These are phyloP conservation scores for Mormyrops attenuatus DNA, from an alignment of 2,797 vertebrate genomes.

Conservation along the genomic window DNA sequence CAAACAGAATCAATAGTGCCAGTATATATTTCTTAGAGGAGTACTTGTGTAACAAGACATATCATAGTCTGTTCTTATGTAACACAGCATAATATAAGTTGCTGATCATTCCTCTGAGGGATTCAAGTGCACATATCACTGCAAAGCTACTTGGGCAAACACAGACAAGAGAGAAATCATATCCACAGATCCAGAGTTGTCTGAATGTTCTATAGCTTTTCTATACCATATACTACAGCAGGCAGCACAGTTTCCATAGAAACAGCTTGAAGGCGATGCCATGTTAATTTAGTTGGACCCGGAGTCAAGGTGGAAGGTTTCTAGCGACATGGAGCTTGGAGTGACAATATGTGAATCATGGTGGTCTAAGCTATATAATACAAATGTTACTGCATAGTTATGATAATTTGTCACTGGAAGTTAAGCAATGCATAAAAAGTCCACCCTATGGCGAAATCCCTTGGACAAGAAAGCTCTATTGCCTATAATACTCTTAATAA, in stretches of 20 bases:
- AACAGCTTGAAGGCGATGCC: conserved; percentile 19
- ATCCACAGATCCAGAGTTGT: neutral
- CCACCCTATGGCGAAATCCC: neutral
- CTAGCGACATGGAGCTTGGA: too few species aligned
- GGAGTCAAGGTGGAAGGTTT: neutral
- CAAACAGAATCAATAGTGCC: neutral
- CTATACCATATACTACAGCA: neutral
- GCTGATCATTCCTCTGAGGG: neutral
- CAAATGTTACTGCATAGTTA: neutral
- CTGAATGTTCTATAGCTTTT: conserved; percentile 5
- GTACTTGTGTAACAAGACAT: neutral
- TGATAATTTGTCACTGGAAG: neutral
- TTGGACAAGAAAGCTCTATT: neutral
- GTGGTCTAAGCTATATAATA: neutral
- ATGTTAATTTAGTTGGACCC: conserved; percentile 19
- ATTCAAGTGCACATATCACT: neutral
- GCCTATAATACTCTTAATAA: neutral
- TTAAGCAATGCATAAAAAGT: neutral
- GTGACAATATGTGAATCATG: neutral
- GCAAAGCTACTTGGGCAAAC: neutral
- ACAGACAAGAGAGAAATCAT: neutral
- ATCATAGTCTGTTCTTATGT: neutral
- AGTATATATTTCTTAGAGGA: neutral
- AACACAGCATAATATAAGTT: neutral
- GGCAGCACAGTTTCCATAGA: conserved; percentile 23